Evolutionary conservation across 2,113 vertebrate species (phyloP).

Genomic region (Hoplias malabaricus): DNA sequence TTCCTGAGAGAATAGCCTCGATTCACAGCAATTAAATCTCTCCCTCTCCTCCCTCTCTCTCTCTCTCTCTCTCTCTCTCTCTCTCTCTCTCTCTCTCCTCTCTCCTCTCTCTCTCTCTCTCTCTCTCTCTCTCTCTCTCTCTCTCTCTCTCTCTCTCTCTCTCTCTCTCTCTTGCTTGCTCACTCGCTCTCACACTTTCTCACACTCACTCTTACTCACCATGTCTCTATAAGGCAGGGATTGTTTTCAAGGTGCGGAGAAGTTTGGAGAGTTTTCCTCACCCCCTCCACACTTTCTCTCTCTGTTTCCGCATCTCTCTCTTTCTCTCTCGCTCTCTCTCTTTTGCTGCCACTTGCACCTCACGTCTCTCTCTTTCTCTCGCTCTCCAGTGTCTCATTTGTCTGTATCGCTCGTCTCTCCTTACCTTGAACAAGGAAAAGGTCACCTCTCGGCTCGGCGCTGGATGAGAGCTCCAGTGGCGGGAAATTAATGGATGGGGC

Average conservation of each 20-base stretch:
- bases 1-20: not conserved
- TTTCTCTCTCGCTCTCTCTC: not conserved
- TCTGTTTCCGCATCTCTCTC: conserved; percentile 10
- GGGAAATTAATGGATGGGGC: conserved; percentile 76
- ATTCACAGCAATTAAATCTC: conserved; percentile 11
- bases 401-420: conserved; percentile 64
- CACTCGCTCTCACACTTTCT: no score
- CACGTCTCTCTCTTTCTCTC: not conserved
- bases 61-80: not conserved
- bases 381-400: conserved; percentile 68
- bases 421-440: conserved; percentile 69
- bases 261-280: not conserved
- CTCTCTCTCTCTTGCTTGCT: no score
- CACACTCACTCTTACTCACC: no score
- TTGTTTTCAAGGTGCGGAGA: no score
- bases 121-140: not conserved
- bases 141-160: no score
- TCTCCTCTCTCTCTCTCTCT: not conserved
- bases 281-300: not conserved
- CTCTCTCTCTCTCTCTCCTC: not conserved
- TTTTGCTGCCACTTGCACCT: not conserved
- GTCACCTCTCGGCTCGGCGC: conserved; percentile 70
- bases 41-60: not conserved
- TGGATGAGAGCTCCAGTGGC: conserved; percentile 63
- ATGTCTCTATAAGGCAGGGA: no score